Evolutionary conservation across 2,113 vertebrate species (phyloP), one percentile per base, ranked within the genome.

Genomic region (Parotia lawesii): DNA sequence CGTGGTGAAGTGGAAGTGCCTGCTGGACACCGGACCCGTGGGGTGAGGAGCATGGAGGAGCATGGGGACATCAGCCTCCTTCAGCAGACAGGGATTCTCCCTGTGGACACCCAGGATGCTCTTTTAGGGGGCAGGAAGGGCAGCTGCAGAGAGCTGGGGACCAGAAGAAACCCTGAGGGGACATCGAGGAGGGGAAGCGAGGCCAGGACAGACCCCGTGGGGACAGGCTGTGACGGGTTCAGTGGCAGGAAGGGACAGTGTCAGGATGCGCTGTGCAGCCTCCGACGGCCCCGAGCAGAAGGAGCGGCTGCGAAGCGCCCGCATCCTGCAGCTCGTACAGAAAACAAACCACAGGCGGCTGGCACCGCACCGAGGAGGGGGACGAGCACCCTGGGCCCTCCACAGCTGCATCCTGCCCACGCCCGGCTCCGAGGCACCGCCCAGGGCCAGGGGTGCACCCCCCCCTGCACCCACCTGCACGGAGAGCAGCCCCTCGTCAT

Each of bases 401-500:
- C 6, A 1, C 64, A 64, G 38, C 73, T 54, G 81, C 92, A 87
- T 85, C 90, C 95, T 91, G 94, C 47, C 3, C 6, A 17, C 4
- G 16, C 38, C 51, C 67, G 4, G 6, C 86, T 85, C 53, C 47
- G 84, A 40, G 76, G 85, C 94, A 95, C 31, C 33, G 24, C 35
- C 50, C 48, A 4, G 25, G 40, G 33, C 58, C 12, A 33, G 50
- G 50, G 28, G 80, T 14, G 35, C 44, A n/a, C 35, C 33, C 33
- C 15, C 40, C 15, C 40, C 83, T 72, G 44, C 42, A 85, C 97
- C 97, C 91, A 99, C 98, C 98, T 99, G 98, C 53, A 99, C 98
- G 12, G 98, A 98, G 13, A 99, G 97, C 65, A 98, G 97, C 51
- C 98, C 98, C 21, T 98, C 98, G 1, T 97, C 95, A 17, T 98